Evolutionary conservation across 1,140 invertebrate genomes (phyloP), one percentile per base, ranked within the genome.

Genomic region (Dysdera silvatica): DNA sequence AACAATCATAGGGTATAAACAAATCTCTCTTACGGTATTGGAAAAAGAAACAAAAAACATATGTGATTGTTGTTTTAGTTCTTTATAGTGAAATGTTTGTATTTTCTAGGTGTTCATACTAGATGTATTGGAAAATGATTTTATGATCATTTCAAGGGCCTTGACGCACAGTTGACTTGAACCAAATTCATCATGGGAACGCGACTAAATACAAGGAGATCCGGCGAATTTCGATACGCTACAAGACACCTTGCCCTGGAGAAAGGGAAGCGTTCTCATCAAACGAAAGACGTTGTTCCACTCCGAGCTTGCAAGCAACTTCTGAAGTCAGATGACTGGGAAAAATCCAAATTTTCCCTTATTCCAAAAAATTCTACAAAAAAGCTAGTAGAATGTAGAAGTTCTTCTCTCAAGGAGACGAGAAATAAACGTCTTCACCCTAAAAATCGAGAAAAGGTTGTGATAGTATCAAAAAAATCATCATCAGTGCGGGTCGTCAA

Each of bases 401-500:
- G 32, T 18, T 29, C 16, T 29, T n/a, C n/a, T 20, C 4, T 40
- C 8, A 63, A 37, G 51, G 52, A 56, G 37, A 7, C 5, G n/a
- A 47, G 35, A n/a, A 63, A 40, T 14, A 61, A 47, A 47, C 4
- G 18, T 14, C 5, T 10, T 4, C 37, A 40, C 16, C 14, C 40
- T 26, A 40, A 55, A 24, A 29, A 56, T 24, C 43, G 26, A 10
- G 60, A 63, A 54, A 63, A 55, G 26, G 61, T 63, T 26, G 61
- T 63, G 4, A 63, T 63, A 31, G 61, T 63, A 32, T 56, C 52
- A 7, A 63, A 63, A 31, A 29, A 53, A n/a, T 63, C 61, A 31
- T 63, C 61, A n/a, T 56, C 61, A 31, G 61, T 63, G 7, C 55
- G 61, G 40, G 61, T 63, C 29, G 61, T 63, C 4, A 63, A 63